phyloP scores from a whole-genome alignment of 2,888 invertebrate species.

The Drosophila conformis region DNA sequence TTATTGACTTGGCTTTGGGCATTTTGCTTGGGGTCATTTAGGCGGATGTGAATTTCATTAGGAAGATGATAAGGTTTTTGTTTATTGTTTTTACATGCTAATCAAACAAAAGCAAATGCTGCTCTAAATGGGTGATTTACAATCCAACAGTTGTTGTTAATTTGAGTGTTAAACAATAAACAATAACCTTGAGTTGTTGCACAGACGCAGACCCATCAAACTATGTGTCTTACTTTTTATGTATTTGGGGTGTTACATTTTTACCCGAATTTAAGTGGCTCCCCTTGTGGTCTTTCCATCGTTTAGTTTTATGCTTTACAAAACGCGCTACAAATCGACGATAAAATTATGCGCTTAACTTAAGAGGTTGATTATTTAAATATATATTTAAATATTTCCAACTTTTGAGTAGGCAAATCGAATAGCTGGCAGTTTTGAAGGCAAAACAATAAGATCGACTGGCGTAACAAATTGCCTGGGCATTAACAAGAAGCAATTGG shows the following conservation, averaged over 20 bases:
- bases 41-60: conserved; percentile 67
- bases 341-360: conserved; percentile 52
- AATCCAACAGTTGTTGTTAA: conserved; percentile 47
- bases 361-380: conserved; percentile 31
- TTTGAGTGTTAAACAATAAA: conserved; percentile 43
- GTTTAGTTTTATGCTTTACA: conserved; percentile 26
- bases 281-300: conserved; percentile 26
- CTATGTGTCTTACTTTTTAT: neutral
- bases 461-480: conserved; percentile 61
- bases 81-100: conserved; percentile 21
- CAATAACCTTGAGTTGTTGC: conserved; percentile 34
- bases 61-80: conserved; percentile 25
- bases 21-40: conserved; percentile 9
- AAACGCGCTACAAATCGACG: conserved; percentile 31
- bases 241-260: conserved; percentile 31
- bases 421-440: conserved; percentile 36
- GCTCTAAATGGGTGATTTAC: conserved; percentile 35
- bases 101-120: conserved; percentile 21
- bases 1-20: conserved; percentile 46
- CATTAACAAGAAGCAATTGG: conserved; percentile 44
- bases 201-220: conserved; percentile 1
- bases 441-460: conserved; percentile 54
- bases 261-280: conserved; percentile 6
- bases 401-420: conserved; percentile 28
- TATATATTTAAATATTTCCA: conserved; percentile 21